phyloP scores from a whole-genome alignment of 2,888 invertebrate species.

The Ceriagrion tenellum region DNA sequence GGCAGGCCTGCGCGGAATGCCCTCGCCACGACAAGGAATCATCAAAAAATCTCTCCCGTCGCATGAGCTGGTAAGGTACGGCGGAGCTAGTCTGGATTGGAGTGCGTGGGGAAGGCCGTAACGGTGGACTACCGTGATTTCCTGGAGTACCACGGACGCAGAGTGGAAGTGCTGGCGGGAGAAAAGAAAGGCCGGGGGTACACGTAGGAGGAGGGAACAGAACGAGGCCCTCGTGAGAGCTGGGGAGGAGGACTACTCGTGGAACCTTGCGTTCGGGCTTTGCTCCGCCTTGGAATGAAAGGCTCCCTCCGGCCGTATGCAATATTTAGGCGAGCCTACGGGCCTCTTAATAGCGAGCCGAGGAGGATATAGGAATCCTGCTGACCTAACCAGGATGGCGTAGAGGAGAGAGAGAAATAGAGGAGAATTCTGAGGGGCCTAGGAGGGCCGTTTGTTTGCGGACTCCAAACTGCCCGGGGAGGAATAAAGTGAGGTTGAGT shows the following conservation, averaged over 20 bases:
- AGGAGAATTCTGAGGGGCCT: conserved; percentile 1
- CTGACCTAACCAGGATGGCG: background rate
- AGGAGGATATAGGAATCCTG: conserved; percentile 26
- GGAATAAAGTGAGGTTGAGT: background rate
- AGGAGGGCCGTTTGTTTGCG: conserved; percentile 48
- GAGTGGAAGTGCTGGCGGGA: background rate
- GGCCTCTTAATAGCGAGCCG: conserved; percentile 26
- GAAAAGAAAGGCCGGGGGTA: background rate
- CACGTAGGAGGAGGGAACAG: background rate
- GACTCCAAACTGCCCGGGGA: conserved; percentile 12
- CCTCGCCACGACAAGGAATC: conserved; percentile 18
- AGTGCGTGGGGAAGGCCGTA: conserved; percentile 12
- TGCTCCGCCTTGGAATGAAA: conserved; percentile 47
- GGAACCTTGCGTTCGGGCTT: background rate
- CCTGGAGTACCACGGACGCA: background rate
- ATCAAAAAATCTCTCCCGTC: conserved; percentile 35
- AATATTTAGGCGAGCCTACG: conserved; percentile 34
- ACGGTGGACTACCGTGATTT: conserved; percentile 15
- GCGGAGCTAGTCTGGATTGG: conserved; percentile 33
- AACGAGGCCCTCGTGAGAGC: background rate
- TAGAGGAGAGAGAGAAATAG: background rate
- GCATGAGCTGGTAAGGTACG: background rate
- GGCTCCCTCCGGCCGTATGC: conserved; percentile 15
- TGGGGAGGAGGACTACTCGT: background rate
- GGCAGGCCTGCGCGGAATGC: conserved; percentile 56